Conservation (phyloP, 2,888 invertebrate species). For the Myopa tessellatipennis region DNA sequence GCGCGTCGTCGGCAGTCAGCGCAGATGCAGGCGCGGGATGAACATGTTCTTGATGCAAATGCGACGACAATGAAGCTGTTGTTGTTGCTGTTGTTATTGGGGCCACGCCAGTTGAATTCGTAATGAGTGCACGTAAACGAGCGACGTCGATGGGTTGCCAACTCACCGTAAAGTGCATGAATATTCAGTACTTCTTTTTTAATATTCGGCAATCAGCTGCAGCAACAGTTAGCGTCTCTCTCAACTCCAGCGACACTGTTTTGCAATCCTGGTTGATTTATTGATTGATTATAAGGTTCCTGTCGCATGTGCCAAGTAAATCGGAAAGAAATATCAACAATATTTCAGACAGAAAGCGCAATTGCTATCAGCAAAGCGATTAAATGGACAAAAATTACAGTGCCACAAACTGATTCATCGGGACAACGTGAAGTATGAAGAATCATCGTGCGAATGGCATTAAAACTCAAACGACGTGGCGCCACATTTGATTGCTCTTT, state of each 20-base stretch:
- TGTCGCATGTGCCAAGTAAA: background rate
- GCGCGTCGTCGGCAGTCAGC: background rate
- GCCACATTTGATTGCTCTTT: conserved; percentile 5
- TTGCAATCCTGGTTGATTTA: background rate
- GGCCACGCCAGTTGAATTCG: conserved; percentile 5
- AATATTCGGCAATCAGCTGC: background rate
- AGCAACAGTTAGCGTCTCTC: background rate
- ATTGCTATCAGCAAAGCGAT: too few species aligned
- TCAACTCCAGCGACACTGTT: background rate
- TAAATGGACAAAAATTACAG: too few species aligned
- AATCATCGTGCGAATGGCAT: background rate
- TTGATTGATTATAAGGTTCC: background rate
- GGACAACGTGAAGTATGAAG: too few species aligned
- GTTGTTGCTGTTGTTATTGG: conserved; percentile 18
- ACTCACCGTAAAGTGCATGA: background rate
- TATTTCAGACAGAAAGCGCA: background rate
- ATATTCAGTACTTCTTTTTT: background rate
- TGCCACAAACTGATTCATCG: too few species aligned
- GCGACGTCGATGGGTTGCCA: conserved; percentile 18
- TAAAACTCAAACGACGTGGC: conserved; percentile 1
- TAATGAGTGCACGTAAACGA: conserved; percentile 27
- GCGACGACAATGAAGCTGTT: conserved; percentile 28
- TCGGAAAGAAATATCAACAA: conserved; percentile 3
- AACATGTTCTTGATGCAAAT: conserved; percentile 24
- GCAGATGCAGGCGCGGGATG: background rate